These are phyloP conservation scores for Petromus typicus DNA, from an alignment of 2,113 vertebrate species.

Conservation along the genomic window DNA sequence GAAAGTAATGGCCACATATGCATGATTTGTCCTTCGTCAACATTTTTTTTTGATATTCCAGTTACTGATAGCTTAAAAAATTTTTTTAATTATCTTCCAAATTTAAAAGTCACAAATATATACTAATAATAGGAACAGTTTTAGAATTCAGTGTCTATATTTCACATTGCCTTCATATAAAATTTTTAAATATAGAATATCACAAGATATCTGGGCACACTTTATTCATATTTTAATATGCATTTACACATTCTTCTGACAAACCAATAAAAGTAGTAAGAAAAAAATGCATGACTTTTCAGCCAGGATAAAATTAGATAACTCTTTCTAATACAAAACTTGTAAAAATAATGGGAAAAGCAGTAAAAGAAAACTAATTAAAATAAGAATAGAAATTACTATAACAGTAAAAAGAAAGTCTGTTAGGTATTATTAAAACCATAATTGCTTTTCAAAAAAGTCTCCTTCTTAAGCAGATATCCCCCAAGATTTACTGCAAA, in stretches of 20 bases:
- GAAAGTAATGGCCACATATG: background rate
- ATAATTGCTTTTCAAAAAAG: background rate
- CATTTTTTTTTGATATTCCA: background rate
- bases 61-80: background rate
- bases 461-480: background rate
- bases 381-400: slow-evolving; percentile 14
- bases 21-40: slow-evolving; percentile 35
- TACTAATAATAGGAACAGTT: background rate
- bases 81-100: no score
- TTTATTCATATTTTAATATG: background rate
- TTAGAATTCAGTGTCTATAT: background rate
- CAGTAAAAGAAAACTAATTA: slow-evolving; percentile 11
- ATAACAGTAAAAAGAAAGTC: background rate
- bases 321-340: background rate
- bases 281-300: background rate
- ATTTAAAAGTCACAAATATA: background rate
- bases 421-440: background rate
- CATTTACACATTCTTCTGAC: background rate
- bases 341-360: background rate
- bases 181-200: background rate
- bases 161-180: background rate
- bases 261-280: slow-evolving; percentile 1
- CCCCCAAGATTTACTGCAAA: background rate
- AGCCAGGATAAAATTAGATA: slow-evolving; percentile 31
- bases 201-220: background rate